These are phyloP conservation scores for Polyodon spathula DNA, from an alignment of 2,113 vertebrate genomes.

Conservation along the genomic window DNA sequence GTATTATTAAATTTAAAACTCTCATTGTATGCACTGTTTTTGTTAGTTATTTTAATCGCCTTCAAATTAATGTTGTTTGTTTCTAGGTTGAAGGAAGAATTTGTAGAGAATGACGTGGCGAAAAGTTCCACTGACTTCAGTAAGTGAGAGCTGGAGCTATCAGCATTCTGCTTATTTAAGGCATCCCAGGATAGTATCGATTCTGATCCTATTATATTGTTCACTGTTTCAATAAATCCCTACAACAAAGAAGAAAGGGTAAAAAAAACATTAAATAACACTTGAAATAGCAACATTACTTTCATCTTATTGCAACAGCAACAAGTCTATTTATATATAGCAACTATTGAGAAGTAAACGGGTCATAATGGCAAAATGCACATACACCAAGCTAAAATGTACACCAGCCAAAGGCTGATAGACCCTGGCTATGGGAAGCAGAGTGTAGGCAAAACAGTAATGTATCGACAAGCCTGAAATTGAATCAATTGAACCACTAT, in stretches of 20 bases:
- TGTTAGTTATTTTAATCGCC: slow-evolving; percentile 19
- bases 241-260: slow-evolving; percentile 20
- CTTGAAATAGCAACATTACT: too few relatives aligned
- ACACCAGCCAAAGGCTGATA: too few relatives aligned
- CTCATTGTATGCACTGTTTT: slow-evolving; percentile 6
- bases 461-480: too few relatives aligned
- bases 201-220: slow-evolving; percentile 29
- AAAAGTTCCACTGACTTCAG: slow-evolving; percentile 56
- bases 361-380: too few relatives aligned
- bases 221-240: slow-evolving; percentile 46
- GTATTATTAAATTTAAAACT: slow-evolving; percentile 25
- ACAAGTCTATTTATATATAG: too few relatives aligned
- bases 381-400: too few relatives aligned
- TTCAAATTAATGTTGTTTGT: slow-evolving; percentile 31
- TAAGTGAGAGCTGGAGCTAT: slow-evolving; percentile 42
- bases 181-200: slow-evolving; percentile 31
- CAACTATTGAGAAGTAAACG: too few relatives aligned
- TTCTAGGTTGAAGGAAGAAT: not conserved
- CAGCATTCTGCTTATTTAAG: slow-evolving; percentile 31
- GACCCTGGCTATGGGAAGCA: too few relatives aligned
- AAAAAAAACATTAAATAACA: not conserved
- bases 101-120: slow-evolving; percentile 27
- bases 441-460: too few relatives aligned
- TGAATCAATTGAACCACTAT: too few relatives aligned
- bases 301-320: too few relatives aligned